Evolutionary conservation across 2,797 vertebrate species (phyloP).

Genomic region (Microctenopoma lineatum): DNA sequence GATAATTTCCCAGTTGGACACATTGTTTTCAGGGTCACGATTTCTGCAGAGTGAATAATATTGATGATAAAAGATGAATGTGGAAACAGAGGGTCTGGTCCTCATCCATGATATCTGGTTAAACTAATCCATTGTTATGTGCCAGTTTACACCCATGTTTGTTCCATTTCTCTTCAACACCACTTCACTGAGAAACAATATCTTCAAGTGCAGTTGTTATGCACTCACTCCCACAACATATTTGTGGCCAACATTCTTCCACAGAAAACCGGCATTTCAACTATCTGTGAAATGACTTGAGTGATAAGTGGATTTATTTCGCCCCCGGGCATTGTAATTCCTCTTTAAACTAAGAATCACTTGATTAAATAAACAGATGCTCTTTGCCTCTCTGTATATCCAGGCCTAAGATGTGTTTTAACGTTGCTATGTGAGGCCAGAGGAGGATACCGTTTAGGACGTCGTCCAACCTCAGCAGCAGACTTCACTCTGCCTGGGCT

Average conservation of each 20-base stretch:
- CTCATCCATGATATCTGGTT: background rate
- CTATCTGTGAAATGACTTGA: conserved; percentile 13
- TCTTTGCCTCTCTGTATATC: conserved; percentile 29
- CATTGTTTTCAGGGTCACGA: conserved; percentile 26
- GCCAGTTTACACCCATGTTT: background rate
- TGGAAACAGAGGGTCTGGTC: conserved; percentile 16
- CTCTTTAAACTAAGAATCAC: conserved; percentile 25
- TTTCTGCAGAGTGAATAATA: conserved; percentile 16
- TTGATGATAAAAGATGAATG: background rate
- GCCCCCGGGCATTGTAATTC: conserved; percentile 3
- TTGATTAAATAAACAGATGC: conserved; percentile 46
- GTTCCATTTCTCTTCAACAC: background rate
- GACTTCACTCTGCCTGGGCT: conserved; percentile 53
- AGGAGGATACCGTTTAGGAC: conserved; percentile 29
- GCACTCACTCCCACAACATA: background rate
- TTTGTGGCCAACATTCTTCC: conserved; percentile 11
- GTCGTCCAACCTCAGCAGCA: conserved; percentile 38
- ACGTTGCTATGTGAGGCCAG: conserved; percentile 31
- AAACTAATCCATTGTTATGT: background rate
- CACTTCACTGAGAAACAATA: background rate
- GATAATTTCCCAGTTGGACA: conserved; percentile 29
- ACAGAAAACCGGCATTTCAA: conserved; percentile 3
- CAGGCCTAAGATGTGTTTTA: conserved; percentile 29
- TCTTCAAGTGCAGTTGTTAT: conserved; percentile 10
- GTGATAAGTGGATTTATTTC: conserved; percentile 31